Evolutionary conservation across 2,113 vertebrate genomes (phyloP).

Genomic region (Axis porcinus): DNA sequence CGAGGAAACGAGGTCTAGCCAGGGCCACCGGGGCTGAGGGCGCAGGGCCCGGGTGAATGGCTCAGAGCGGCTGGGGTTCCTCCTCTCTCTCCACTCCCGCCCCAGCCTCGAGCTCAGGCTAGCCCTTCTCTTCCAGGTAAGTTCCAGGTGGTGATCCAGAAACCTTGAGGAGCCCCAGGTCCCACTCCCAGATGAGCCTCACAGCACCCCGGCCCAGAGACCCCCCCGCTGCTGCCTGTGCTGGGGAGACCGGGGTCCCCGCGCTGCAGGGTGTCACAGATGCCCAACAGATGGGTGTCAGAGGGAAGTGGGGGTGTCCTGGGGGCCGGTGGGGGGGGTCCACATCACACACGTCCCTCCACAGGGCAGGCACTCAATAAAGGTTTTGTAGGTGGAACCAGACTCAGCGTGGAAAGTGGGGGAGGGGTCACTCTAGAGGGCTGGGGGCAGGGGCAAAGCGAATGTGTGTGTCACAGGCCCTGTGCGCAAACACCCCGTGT

Average conservation of each 20-base stretch:
- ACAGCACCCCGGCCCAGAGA: not conserved
- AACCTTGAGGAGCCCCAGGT: constrained; percentile 38
- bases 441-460: too few relatives aligned
- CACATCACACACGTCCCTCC: accelerated
- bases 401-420: not conserved
- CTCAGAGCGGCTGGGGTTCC: accelerated
- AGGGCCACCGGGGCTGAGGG: not conserved
- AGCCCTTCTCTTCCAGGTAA: constrained; percentile 80
- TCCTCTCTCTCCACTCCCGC: not conserved
- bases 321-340: not conserved
- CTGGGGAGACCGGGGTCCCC: not conserved
- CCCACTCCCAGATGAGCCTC: accelerated
- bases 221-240: not conserved
- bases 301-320: accelerated
- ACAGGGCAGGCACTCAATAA: not conserved
- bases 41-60: accelerated
- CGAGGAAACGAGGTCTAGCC: not conserved
- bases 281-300: not conserved
- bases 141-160: constrained; percentile 88
- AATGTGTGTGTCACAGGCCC: not conserved
- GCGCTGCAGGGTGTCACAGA: accelerated
- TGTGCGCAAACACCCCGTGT: accelerated
- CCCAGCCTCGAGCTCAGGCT: not conserved
- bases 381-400: not conserved
- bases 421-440: not conserved